Base-by-base conservation (phyloP, 2,888 invertebrate genomes). In the Scaptomyza caliginosa region DNA sequence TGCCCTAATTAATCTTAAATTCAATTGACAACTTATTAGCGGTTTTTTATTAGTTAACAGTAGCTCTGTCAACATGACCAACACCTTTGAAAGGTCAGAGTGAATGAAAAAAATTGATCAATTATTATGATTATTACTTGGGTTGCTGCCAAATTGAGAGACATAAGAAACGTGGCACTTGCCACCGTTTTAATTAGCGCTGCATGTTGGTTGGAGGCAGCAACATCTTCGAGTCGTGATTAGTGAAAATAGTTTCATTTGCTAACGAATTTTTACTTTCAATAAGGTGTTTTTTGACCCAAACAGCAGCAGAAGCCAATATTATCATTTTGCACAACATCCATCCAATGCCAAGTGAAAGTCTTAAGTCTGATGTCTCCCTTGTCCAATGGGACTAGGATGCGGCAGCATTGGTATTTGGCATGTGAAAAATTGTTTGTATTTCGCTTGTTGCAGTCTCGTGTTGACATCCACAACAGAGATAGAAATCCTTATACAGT, bases 211-310 rank as follows among this genome's bases (percentile, higher is more conserved):
- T 30, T 21, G 4, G 52, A 36, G 21, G 39, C 39, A 38, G 28
- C 43, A 10, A 5, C 21, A 26, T 23, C 28, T 13, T 39, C 23
- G 40, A 13, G 45, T 75, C 73, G 75, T 78, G 75, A 59, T 65
- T 45, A 60, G 79, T 59, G 82, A 75, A 82, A 78, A 72, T 46
- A 28, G 26, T 23, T 57, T 17, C 10, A 4, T 38, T 36, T 10
- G 32, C 36, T 3, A n/a, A 19, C 26, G 8, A 34, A 28, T 67
- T 58, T 58, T 74, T 58, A 48, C 74, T 74, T 76, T 70, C 81
- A 60, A 77, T 86, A 63, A 34, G 49, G 11, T 43, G 86, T 81
- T 76, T 83, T 81, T 74, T 83, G 83, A 83, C 80, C 86, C 71
- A 7, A 8, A 2, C 16, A 52, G 54, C 45, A 32, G 78, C 16